phyloP scores from a whole-genome alignment of 1,140 invertebrate genomes.

The Maconellicoccus hirsutus region DNA sequence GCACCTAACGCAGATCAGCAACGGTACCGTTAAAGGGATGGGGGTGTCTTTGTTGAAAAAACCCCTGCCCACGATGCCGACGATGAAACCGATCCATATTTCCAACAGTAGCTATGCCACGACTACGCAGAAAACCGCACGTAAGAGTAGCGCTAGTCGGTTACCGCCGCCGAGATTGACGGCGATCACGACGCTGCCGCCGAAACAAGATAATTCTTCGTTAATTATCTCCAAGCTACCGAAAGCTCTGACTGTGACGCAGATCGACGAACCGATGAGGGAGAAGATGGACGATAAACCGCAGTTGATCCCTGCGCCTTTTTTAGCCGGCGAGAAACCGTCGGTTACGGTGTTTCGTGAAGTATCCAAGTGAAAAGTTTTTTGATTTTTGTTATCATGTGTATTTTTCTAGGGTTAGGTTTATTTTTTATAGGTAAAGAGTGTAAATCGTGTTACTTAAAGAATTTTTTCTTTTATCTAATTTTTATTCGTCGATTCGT shows the following conservation, averaged over 20 bases:
- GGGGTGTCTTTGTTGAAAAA: not conserved
- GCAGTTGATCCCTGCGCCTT: not conserved
- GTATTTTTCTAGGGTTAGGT: not conserved
- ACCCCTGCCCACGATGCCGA: too few relatives aligned
- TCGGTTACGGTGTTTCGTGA: slow-evolving; percentile 28
- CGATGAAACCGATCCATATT: too few relatives aligned
- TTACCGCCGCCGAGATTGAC: too few relatives aligned
- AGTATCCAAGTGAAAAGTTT: not conserved
- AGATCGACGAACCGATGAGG: slow-evolving; percentile 14
- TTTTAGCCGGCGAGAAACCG: slow-evolving; percentile 26
- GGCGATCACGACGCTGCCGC: too few relatives aligned
- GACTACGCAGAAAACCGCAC: too few relatives aligned
- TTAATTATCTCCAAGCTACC: slow-evolving; percentile 28
- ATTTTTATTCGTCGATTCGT: too few relatives aligned
- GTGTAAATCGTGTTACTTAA: not conserved
- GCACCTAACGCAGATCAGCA: not conserved
- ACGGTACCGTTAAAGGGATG: not conserved
- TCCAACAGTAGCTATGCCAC: too few relatives aligned
- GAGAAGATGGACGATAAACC: slow-evolving; percentile 25
- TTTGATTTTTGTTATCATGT: not conserved
- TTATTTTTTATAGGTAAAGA: too few relatives aligned
- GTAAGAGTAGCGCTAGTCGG: too few relatives aligned
- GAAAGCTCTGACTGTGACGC: slow-evolving; percentile 27
- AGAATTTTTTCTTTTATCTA: not conserved
- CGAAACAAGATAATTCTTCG: not conserved